Base-by-base conservation (phyloP, 2,113 vertebrate species). In the Conger conger region DNA sequence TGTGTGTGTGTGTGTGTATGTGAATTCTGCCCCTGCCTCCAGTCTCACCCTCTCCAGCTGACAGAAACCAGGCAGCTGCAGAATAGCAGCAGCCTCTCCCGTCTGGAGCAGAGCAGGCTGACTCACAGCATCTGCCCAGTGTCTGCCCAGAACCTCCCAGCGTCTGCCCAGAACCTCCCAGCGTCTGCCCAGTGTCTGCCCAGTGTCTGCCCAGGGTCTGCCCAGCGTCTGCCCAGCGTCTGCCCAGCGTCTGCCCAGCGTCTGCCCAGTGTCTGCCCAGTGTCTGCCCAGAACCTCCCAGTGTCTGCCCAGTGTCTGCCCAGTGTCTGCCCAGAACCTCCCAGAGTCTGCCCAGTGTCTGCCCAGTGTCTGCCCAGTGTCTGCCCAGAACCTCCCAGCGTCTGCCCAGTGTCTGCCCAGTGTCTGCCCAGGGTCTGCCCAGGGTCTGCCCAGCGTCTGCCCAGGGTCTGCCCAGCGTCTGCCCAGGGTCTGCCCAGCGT, bases 91-190 rank as follows among this genome's bases (percentile, higher is more conserved):
- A 63, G 35, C 20, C 68, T 17, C 11, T 23, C 40, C 84, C 36
- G 33, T 54, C 53, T 50, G 81, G 60, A 68, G n/a, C 42, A 5
- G 60, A 68, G n/a, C 42, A 5, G 54, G 78, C 79, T 20, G 0
- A 79, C 81, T 68, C 33, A 76, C 9, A 79, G 27, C 20, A 35
- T 38, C 63, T 83, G 77, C 53, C 79, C 81, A 86, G 84, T 1
- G 77, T 84, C 80, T 57, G 36, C 40, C 40, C 45, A 50, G n/a
- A n/a, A n/a, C n/a, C n/a, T n/a, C 53, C 79, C 81, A 86, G 84
- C 4, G 77, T 84, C 80, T 57, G 36, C 40, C 40, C 45, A 50
- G n/a, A n/a, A n/a, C n/a, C 81, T 68, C 33, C 54, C 9, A 79
- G 27, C 20, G 42, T 38, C 63, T 83, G 77, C 53, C 79, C 81